These are phyloP conservation scores for Conchocele bisecta DNA, from an alignment of 2,888 invertebrate species.

Conservation along the genomic window DNA sequence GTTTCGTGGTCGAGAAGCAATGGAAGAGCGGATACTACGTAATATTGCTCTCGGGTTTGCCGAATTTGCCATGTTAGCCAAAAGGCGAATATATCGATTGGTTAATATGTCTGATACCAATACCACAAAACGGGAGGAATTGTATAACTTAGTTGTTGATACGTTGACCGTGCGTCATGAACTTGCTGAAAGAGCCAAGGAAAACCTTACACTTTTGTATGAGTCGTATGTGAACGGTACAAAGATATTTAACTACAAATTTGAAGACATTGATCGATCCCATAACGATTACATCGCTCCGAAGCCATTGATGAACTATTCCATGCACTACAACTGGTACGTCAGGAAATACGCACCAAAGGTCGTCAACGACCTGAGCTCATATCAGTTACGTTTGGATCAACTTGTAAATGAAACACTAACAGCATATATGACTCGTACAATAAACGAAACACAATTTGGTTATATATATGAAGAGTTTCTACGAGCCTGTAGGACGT, in stretches of 20 bases:
- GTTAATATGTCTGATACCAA: constrained; percentile 16
- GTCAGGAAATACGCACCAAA: constrained; percentile 55
- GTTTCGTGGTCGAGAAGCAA: constrained; percentile 68
- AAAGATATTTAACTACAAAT: constrained; percentile 68
- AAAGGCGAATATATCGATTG: constrained; percentile 42
- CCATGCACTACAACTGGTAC: constrained; percentile 59
- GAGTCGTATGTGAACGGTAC: constrained; percentile 65
- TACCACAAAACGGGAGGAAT: constrained; percentile 16
- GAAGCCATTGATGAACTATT: constrained; percentile 61
- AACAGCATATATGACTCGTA: constrained; percentile 40
- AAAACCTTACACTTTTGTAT: constrained; percentile 64
- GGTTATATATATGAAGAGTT: constrained; percentile 46
- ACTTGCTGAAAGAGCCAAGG: constrained; percentile 58
- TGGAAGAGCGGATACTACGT: constrained; percentile 72
- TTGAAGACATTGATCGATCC: constrained; percentile 43
- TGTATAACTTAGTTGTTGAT: constrained; percentile 58
- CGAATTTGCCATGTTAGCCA: constrained; percentile 62
- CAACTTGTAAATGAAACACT: constrained; percentile 49
- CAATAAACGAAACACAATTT: constrained; percentile 53
- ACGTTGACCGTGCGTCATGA: constrained; percentile 59
- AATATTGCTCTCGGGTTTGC: constrained; percentile 65
- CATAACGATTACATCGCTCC: constrained; percentile 67
- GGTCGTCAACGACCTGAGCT: constrained; percentile 48
- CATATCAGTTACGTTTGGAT: constrained; percentile 33
- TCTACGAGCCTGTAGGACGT: constrained; percentile 56